phyloP scores from a whole-genome alignment of 1,140 invertebrate species.

The Meloidogyne hapla region DNA sequence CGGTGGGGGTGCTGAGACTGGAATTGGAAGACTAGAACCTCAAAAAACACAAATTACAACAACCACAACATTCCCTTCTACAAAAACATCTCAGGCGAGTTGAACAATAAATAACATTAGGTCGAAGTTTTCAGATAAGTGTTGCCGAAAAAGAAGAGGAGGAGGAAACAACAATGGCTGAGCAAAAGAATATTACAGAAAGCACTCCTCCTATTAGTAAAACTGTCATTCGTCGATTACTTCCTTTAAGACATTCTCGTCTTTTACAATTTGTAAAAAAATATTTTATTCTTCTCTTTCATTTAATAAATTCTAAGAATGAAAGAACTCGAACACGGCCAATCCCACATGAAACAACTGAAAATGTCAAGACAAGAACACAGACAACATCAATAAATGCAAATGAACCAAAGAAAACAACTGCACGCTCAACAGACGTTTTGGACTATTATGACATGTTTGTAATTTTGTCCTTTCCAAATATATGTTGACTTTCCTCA shows the following conservation, averaged over 20 bases:
- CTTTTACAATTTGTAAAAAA: slow-evolving; percentile 19
- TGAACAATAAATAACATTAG: background rate
- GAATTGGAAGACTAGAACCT: background rate
- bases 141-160: slow-evolving; percentile 25
- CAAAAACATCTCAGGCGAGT: slow-evolving; percentile 4
- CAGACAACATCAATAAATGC: slow-evolving; percentile 16
- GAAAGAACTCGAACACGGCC: slow-evolving; percentile 16
- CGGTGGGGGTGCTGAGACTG: background rate
- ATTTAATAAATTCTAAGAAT: slow-evolving; percentile 5
- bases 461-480: background rate
- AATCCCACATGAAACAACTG: background rate
- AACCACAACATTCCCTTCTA: background rate
- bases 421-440: slow-evolving; percentile 30
- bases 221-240: background rate
- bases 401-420: background rate
- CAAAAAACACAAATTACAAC: slow-evolving; percentile 12
- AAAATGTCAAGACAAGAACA: slow-evolving; percentile 21
- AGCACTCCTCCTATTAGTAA: background rate
- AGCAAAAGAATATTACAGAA: slow-evolving; percentile 2
- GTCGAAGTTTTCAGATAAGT: background rate
- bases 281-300: background rate
- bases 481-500: background rate
- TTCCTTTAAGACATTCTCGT: background rate
- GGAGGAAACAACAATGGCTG: slow-evolving; percentile 14
- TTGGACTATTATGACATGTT: slow-evolving; percentile 53